Conservation (phyloP, 2,888 invertebrate genomes). For the Arge pagana region DNA sequence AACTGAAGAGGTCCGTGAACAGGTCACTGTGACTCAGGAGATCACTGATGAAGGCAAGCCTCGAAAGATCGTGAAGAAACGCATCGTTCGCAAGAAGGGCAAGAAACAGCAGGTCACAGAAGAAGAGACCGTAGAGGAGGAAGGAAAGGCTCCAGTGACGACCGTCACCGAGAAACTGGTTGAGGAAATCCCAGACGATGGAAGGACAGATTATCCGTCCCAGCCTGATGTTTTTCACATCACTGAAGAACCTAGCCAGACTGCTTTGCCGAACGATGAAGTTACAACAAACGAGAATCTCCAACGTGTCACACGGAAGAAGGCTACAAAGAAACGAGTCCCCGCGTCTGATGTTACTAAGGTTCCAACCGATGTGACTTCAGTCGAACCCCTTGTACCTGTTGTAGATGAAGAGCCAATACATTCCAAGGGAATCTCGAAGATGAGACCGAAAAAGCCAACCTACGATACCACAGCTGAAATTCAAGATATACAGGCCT, state of each 20-base stretch:
- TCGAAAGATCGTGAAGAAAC: conserved; percentile 46
- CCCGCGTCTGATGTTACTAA: too few species aligned
- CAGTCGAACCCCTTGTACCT: background rate
- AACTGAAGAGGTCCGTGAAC: conserved; percentile 46
- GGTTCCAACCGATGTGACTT: too few species aligned
- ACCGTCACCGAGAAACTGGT: conserved; percentile 51
- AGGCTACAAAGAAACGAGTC: too few species aligned
- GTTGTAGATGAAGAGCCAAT: conserved; percentile 24
- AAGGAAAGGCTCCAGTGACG: conserved; percentile 39
- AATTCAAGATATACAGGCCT: conserved; percentile 30
- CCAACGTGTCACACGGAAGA: too few species aligned
- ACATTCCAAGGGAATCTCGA: background rate
- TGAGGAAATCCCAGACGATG: conserved; percentile 35
- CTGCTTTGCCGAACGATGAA: too few species aligned
- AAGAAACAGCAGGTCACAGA: conserved; percentile 58
- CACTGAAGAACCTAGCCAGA: too few species aligned
- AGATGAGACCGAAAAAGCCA: conserved; percentile 45
- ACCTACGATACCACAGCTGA: conserved; percentile 36
- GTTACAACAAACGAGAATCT: too few species aligned
- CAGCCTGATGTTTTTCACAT: too few species aligned
- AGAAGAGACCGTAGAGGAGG: conserved; percentile 57
- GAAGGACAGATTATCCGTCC: conserved; percentile 33
- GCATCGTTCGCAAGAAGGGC: conserved; percentile 56
- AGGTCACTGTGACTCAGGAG: conserved; percentile 52
- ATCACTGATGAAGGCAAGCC: conserved; percentile 53